Base-by-base conservation (phyloP, 2,888 invertebrate species). In the Ochropleura leucogaster region DNA sequence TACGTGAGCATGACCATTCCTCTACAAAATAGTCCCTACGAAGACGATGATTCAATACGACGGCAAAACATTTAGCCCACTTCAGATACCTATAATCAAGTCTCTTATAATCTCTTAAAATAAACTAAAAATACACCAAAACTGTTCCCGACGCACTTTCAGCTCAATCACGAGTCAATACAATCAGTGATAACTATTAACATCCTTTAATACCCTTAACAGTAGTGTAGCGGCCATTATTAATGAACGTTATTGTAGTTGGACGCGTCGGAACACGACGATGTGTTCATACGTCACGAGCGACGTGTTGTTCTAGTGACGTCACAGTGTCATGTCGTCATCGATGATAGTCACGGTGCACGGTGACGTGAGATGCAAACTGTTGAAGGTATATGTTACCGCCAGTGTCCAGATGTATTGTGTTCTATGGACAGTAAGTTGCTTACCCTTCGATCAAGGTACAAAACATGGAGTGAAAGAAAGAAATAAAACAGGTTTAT, bases 311-410 rank as follows among this genome's bases (percentile, higher is more conserved):
- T 14, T 14, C 3, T 40, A 30, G 70, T 46, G 51, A 76, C 66
- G 46, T 76, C 49, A 67, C 57, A 16, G 30, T 8, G 46, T 14
- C 20, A 40, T 63, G 62, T 63, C 70, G 62, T 78, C 62, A 69
- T 49, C 62, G 44, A 44, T 69, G 49, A 70, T 46, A 46, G 49
- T 51, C 40, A 64, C 5, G n/a, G 12, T 65, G 47, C 40, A 64
- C 5, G n/a, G 12, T 65, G 47, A 47, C 12, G 18, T 53, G 51
- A 5, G 46, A 53, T n/a, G 42, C 47, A 59, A 64, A 59, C 64
- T 65, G 72, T 63, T 57, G 46, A 46, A 40, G 14, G 63, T 12
- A 69, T 64, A 62, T 30, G 68, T 57, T 49, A 20, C 30, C 18
- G 49, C n/a, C n/a, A n/a, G 12, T 62, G 30, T 68, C 12, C 5